Evolutionary conservation across 2,888 invertebrate species (phyloP).

Genomic region (Brachyopa scutellaris): DNA sequence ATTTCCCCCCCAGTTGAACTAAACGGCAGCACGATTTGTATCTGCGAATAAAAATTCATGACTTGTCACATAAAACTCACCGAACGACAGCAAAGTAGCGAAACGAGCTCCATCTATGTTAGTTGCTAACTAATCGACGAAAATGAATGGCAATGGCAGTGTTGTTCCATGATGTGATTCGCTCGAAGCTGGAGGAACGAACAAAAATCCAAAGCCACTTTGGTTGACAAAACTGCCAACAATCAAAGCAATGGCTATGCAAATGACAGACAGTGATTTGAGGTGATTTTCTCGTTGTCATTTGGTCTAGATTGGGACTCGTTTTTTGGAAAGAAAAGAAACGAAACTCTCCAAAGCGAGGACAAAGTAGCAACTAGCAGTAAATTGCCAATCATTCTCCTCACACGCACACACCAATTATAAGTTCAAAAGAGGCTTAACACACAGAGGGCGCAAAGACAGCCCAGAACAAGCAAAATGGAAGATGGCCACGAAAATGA

Average conservation of each 20-base stretch:
- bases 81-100: conserved; percentile 34
- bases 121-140: conserved; percentile 59
- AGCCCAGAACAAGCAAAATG: not conserved
- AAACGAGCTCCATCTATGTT: conserved; percentile 21
- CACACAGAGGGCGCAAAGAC: not conserved
- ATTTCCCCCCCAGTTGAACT: conserved; percentile 3
- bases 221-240: conserved; percentile 59
- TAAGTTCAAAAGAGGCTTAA: not conserved
- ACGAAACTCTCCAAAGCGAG: conserved; percentile 4
- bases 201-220: not conserved
- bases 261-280: conserved; percentile 60
- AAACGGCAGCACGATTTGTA: conserved; percentile 59
- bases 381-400: too few relatives aligned
- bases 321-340: not conserved
- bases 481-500: conserved; percentile 37
- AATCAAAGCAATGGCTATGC: conserved; percentile 65
- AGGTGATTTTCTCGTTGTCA: conserved; percentile 37
- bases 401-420: not conserved
- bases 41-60: conserved; percentile 67
- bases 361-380: too few relatives aligned
- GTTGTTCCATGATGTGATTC: conserved; percentile 25
- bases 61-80: conserved; percentile 69
- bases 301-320: not conserved
- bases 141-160: conserved; percentile 66
- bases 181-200: not conserved